Conservation (phyloP, 2,113 vertebrate genomes). For the Mastomys natalensis region DNA sequence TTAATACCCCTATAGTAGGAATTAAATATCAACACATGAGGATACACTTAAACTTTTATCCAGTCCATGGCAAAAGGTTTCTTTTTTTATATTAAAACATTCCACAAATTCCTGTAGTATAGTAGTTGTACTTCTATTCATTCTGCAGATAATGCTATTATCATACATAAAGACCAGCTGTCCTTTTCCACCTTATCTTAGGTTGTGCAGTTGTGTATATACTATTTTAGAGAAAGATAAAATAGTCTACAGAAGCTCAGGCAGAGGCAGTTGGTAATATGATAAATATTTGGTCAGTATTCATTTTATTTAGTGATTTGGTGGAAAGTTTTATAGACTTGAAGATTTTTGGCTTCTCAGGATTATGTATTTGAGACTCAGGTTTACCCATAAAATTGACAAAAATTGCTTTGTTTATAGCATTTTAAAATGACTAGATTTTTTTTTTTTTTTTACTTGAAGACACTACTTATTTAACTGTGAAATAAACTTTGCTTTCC, state of each 20-base stretch:
- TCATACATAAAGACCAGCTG: not conserved
- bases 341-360: conserved; percentile 63
- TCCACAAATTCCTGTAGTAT: not conserved
- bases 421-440: conserved; percentile 46
- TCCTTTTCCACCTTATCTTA: not conserved
- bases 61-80: not conserved
- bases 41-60: not conserved
- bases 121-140: conserved; percentile 15
- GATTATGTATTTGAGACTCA: conserved; percentile 17
- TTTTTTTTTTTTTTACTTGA: conserved; percentile 13
- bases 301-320: conserved; percentile 44
- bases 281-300: not conserved
- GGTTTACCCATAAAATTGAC: conserved; percentile 6
- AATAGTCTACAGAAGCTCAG: not conserved
- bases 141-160: not conserved
- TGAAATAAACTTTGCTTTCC: conserved; percentile 52
- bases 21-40: not conserved
- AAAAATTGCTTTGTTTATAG: conserved; percentile 46
- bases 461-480: conserved; percentile 17
- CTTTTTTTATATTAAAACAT: conserved; percentile 40
- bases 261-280: not conserved
- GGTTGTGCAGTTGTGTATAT: not conserved
- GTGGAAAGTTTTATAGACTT: conserved; percentile 66
- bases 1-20: not conserved
- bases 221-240: not conserved